Conservation (phyloP, 2,797 vertebrate species). For the Falco cherrug region DNA sequence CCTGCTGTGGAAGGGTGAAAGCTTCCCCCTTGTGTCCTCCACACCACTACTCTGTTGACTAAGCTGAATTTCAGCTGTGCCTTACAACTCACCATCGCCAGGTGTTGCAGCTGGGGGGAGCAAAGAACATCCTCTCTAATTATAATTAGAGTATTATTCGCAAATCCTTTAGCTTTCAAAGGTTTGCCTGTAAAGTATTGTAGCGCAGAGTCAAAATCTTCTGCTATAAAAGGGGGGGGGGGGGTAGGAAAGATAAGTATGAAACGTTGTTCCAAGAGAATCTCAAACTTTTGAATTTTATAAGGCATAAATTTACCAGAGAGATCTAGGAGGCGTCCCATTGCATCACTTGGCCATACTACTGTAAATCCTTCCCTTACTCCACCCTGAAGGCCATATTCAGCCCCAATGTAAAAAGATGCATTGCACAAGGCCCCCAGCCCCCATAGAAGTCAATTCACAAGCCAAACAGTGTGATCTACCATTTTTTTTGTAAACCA, state of each 20-base stretch:
- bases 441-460: background rate
- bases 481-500: background rate
- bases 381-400: background rate
- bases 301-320: background rate
- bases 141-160: background rate
- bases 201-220: background rate
- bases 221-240: background rate
- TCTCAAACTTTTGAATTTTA: background rate
- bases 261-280: background rate
- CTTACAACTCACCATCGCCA: background rate
- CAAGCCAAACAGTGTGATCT: background rate
- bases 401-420: background rate
- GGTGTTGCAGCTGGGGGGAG: conserved; percentile 20
- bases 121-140: background rate
- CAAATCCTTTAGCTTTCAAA: background rate
- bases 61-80: background rate
- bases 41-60: background rate
- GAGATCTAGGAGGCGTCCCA: background rate
- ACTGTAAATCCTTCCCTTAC: background rate
- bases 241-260: background rate
- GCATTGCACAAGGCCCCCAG: background rate
- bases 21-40: background rate
- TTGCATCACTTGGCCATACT: background rate
- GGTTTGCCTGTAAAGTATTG: background rate
- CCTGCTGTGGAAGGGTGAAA: background rate